Evolutionary conservation across 2,113 vertebrate species (phyloP).

Genomic region (Gallinago jamesoni): DNA sequence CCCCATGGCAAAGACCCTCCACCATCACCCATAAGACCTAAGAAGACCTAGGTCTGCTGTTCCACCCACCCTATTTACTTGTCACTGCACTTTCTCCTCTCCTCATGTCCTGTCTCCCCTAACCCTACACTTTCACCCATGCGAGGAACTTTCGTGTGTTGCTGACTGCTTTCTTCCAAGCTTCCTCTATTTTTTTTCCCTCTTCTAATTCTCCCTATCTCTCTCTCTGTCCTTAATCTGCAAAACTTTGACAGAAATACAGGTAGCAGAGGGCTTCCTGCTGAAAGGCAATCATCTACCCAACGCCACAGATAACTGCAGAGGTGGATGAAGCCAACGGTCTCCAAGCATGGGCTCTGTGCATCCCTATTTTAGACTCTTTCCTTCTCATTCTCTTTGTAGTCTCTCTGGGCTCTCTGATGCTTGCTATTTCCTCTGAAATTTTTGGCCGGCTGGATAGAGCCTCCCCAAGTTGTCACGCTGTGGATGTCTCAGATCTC

Average conservation of each 20-base stretch:
- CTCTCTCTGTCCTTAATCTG: neutral
- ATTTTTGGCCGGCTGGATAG: neutral
- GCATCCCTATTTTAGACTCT: neutral
- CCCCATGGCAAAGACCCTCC: neutral
- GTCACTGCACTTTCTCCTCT: neutral
- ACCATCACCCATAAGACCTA: neutral
- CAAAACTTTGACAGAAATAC: neutral
- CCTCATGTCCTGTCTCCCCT: neutral
- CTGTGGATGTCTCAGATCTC: neutral
- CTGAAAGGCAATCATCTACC: neutral
- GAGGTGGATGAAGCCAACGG: neutral
- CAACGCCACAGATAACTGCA: neutral
- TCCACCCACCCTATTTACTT: neutral
- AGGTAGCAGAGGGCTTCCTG: neutral
- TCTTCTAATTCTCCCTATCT: neutral
- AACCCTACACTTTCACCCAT: neutral
- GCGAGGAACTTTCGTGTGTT: rapidly evolving
- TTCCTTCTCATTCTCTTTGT: neutral
- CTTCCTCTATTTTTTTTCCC: neutral
- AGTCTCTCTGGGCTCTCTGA: neutral
- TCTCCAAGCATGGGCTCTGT: neutral
- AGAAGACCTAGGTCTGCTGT: neutral
- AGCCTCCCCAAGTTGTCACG: neutral
- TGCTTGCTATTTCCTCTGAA: neutral
- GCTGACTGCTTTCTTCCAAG: neutral